Evolutionary conservation across 2,888 invertebrate species (phyloP).

Genomic region (Pseudococcus longispinus): DNA sequence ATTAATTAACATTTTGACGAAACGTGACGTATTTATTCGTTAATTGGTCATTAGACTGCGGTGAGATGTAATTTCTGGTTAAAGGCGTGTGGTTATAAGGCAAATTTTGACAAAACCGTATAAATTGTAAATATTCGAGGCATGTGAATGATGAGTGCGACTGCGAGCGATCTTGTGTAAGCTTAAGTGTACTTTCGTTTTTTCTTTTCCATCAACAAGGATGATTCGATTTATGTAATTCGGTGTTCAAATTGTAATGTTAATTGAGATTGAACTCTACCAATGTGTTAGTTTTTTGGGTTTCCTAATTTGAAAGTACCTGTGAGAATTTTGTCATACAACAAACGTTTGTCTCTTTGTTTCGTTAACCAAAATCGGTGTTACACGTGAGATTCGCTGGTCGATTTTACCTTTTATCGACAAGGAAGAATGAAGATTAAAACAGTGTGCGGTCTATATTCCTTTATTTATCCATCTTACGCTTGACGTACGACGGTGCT

Average conservation of each 20-base stretch:
- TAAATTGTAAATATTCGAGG: neutral
- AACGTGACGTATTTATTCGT: neutral
- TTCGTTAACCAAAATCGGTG: neutral
- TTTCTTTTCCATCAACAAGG: neutral
- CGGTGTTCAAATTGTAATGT: neutral
- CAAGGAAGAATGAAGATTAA: neutral
- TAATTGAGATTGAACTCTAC: neutral
- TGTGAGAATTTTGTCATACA: too few species aligned
- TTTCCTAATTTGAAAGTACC: neutral
- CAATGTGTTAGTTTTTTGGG: neutral
- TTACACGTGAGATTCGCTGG: neutral
- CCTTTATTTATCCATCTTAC: constrained; percentile 15
- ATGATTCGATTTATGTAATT: neutral
- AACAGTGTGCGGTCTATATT: constrained; percentile 36
- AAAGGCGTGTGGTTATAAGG: neutral
- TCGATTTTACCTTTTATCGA: neutral
- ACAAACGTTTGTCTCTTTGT: too few species aligned
- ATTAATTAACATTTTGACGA: constrained; percentile 11
- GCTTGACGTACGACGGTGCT: neutral
- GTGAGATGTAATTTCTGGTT: neutral
- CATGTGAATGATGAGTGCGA: neutral
- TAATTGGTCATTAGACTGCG: constrained; percentile 14
- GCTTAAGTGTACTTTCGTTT: neutral
- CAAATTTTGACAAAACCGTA: constrained; percentile 15
- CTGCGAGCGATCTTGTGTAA: neutral